phyloP scores from a whole-genome alignment of 2,113 vertebrate genomes.

The Erythrocercus mccallii region DNA sequence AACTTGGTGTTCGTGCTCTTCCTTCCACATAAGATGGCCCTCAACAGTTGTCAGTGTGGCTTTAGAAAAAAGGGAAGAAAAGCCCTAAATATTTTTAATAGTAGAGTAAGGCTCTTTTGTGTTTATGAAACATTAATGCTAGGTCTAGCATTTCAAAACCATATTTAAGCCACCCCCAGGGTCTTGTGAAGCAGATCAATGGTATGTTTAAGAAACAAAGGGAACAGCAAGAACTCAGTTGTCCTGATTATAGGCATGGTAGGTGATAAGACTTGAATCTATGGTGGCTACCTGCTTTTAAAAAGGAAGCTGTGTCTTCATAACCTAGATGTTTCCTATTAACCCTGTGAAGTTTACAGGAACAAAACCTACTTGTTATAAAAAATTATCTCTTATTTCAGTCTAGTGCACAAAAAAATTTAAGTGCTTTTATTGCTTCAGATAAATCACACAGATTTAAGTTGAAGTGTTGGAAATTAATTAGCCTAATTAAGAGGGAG shows the following conservation, averaged over 20 bases:
- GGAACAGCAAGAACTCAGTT: not conserved
- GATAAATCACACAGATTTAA: not conserved
- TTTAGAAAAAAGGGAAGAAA: not conserved
- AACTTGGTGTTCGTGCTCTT: not conserved
- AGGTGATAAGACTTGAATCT: not conserved
- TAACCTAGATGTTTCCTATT: not conserved
- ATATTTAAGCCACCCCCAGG: not conserved
- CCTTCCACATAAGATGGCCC: not conserved
- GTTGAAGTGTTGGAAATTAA: constrained; percentile 6
- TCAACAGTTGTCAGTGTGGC: not conserved
- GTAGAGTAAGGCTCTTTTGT: not conserved
- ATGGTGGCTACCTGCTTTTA: not conserved
- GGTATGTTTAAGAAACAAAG: not conserved
- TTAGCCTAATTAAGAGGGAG: not conserved
- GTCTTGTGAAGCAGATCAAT: not conserved
- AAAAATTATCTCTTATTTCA: not conserved
- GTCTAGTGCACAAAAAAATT: not conserved
- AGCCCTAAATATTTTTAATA: not conserved
- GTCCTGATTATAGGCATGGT: not conserved
- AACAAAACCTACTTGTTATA: not conserved
- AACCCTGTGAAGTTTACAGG: not conserved
- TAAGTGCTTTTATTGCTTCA: not conserved
- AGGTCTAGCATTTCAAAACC: not conserved
- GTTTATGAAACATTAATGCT: not conserved
- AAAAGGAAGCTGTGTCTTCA: not conserved